These are phyloP conservation scores for Chironomus striatipennis DNA, from an alignment of 1,140 invertebrate species.

Conservation along the genomic window DNA sequence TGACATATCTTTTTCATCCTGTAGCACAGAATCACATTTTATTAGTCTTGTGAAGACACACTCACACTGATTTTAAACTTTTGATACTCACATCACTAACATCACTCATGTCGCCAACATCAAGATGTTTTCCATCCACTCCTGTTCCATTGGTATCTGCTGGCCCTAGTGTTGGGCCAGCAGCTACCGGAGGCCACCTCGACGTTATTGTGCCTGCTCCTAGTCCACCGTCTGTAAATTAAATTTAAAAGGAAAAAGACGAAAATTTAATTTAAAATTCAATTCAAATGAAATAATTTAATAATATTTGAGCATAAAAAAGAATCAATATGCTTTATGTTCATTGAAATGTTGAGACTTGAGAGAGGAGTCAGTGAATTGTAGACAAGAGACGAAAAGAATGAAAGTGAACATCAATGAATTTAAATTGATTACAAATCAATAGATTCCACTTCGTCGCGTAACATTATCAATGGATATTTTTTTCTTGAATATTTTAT, in stretches of 20 bases:
- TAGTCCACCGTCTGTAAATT: conserved; percentile 55
- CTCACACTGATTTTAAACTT: neutral
- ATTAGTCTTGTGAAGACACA: conserved; percentile 25
- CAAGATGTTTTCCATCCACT: conserved; percentile 71
- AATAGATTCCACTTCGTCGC: neutral
- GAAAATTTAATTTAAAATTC: conserved; percentile 16
- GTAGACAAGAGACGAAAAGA: neutral
- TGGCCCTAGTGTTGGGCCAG: conserved; percentile 53
- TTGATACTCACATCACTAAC: conserved; percentile 41
- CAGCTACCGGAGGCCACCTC: conserved; percentile 61
- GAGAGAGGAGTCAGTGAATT: neutral
- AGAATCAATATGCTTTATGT: neutral
- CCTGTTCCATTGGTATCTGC: conserved; percentile 64
- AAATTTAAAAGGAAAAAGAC: conserved; percentile 29
- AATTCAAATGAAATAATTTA: conserved; percentile 24
- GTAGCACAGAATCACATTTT: conserved; percentile 28
- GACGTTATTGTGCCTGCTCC: conserved; percentile 79
- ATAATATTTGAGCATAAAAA: neutral
- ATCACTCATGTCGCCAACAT: conserved; percentile 74
- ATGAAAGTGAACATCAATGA: conserved; percentile 20
- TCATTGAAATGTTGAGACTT: neutral
- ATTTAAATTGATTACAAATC: conserved; percentile 26
- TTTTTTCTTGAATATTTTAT: too few relatives aligned
- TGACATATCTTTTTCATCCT: conserved; percentile 83
- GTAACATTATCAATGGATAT: neutral